Conservation (phyloP, 30 jellyfish, hydroid and myxozoan genomes). For the Catostylus mosaicus region DNA sequence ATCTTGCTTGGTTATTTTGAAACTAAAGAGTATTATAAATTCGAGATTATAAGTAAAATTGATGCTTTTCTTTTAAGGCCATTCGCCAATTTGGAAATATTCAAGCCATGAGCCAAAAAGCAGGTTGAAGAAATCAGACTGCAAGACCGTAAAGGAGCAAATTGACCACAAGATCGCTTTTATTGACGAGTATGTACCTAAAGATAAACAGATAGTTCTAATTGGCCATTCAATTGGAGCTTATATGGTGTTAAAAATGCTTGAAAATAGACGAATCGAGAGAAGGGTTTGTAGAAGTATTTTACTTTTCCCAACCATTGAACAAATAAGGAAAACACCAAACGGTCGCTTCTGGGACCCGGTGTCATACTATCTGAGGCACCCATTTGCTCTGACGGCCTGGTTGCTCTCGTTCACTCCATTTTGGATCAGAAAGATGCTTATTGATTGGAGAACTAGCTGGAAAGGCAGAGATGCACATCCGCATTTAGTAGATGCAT, state of each 20-base stretch:
- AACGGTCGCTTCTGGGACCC: constrained; percentile 89
- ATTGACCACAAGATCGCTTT: constrained; percentile 73
- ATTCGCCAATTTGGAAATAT: constrained; percentile 81
- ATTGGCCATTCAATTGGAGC: constrained; percentile 93
- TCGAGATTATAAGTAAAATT: not conserved
- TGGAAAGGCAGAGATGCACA: constrained; percentile 76
- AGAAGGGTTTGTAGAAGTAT: constrained; percentile 32
- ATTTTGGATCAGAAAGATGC: constrained; percentile 57
- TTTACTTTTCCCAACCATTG: constrained; percentile 82
- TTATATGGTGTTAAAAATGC: constrained; percentile 70
- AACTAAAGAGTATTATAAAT: too few relatives aligned
- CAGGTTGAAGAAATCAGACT: constrained; percentile 30
- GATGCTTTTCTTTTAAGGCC: constrained; percentile 54
- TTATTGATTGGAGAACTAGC: constrained; percentile 80
- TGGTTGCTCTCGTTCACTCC: constrained; percentile 74
- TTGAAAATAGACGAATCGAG: constrained; percentile 46
- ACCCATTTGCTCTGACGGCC: constrained; percentile 67
- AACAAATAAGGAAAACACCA: constrained; percentile 61
- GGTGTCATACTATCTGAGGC: constrained; percentile 67
- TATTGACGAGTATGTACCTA: constrained; percentile 59
- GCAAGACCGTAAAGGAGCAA: constrained; percentile 61
- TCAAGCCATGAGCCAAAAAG: not conserved
- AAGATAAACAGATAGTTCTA: constrained; percentile 42
- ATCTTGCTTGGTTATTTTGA: too few relatives aligned
- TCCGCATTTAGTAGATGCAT: constrained; percentile 40